Percentiles rank a stretch among this genome's conserved stretches.
phyloP scores from a whole-genome alignment of 2,797 vertebrate genomes.

The Ctenochaetus hawaiiensis region DNA sequence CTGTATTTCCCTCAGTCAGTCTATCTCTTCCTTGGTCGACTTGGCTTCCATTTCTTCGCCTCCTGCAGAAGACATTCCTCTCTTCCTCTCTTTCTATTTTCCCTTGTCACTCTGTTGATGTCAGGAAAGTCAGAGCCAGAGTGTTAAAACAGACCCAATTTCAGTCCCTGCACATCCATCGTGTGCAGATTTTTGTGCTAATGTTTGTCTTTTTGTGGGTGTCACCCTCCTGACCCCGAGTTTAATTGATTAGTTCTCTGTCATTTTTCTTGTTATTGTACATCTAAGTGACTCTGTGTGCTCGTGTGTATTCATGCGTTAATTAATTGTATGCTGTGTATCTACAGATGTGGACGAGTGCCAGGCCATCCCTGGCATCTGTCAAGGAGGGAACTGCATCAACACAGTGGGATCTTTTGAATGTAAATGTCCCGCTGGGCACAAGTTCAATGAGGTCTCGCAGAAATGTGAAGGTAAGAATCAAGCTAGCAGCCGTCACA shows the following conservation, averaged over 20 bases:
- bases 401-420: conserved; percentile 99
- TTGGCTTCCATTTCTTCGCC: conserved; percentile 87
- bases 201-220: conserved; percentile 1
- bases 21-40: conserved; percentile 43
- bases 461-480: conserved; percentile 98
- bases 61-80: conserved; percentile 93
- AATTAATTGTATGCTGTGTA: conserved; percentile 48
- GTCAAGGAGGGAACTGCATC: conserved; percentile 98
- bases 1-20: conserved; percentile 29
- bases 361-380: conserved; percentile 98
- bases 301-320: neutral
- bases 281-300: conserved; percentile 19
- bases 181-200: conserved; percentile 35
- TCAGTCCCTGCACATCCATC: conserved; percentile 26
- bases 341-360: conserved; percentile 97
- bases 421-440: conserved; percentile 98
- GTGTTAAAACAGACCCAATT: conserved; percentile 45
- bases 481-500: conserved; percentile 12
- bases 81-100: conserved; percentile 32
- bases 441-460: conserved; percentile 96
- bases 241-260: conserved; percentile 13
- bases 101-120: conserved; percentile 48
- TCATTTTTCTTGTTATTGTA: conserved; percentile 19
- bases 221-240: conserved; percentile 16
- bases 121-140: conserved; percentile 31